Conservation (phyloP, 2,113 vertebrate species). For the Phaethon lepturus region DNA sequence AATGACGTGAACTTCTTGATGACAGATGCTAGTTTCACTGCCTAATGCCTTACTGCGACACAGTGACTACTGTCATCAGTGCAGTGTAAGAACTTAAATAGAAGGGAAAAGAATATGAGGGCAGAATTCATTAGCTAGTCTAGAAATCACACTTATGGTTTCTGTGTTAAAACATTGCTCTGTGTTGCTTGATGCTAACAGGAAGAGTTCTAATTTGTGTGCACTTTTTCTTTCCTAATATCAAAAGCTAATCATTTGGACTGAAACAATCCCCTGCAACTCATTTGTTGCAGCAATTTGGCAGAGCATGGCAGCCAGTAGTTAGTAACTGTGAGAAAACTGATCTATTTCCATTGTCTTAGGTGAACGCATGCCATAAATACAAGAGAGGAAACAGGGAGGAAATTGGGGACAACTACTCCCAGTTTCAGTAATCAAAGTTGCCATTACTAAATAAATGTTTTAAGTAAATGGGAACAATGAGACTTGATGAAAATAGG, state of each 20-base stretch:
- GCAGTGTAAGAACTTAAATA: neutral
- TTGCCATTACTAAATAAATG: neutral
- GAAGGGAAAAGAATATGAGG: neutral
- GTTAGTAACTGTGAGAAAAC: neutral
- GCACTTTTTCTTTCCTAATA: neutral
- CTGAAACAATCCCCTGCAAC: neutral
- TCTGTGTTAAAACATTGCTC: neutral
- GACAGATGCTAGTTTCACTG: neutral
- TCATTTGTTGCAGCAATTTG: neutral
- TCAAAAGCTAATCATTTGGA: neutral
- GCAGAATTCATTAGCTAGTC: neutral
- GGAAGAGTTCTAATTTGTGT: neutral
- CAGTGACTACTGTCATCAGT: neutral
- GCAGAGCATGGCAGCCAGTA: neutral
- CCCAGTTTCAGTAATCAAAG: neutral
- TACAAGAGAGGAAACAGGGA: neutral
- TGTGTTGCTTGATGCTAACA: neutral
- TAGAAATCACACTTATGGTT: neutral
- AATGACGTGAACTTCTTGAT: neutral
- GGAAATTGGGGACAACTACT: neutral
- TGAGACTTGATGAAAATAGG: neutral
- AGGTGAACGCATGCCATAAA: neutral
- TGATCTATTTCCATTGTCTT: neutral
- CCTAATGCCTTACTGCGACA: neutral
- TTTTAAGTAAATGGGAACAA: neutral